Base-by-base conservation (phyloP, 2,113 vertebrate species). In the Mustela lutreola region DNA sequence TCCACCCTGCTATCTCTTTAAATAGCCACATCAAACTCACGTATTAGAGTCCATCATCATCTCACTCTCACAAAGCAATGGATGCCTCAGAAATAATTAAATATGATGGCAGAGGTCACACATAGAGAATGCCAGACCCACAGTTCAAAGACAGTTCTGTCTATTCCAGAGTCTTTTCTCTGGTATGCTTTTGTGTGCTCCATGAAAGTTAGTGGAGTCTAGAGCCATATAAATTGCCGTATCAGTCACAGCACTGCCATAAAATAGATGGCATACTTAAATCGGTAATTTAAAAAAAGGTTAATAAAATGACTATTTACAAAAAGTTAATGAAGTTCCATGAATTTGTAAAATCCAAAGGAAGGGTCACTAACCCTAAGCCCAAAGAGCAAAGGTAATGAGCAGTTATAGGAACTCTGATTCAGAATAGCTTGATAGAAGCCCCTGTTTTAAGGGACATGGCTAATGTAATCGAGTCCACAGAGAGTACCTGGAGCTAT, bases 231-330 rank as follows among this genome's bases (percentile, higher is more conserved):
- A 39, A 65, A 83, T 73, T 50, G 26, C 42, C 28, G 0, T 28
- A 82, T 86, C 39, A 70, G 33, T 90, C 85, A 88, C 18, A 75
- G 11, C 33, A 67, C 39, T 70, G 70, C n/a, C 70, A 42, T 84
- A 93, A 88, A 94, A 92, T 70, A 91, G 58, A 94, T 7, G 56
- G 39, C 24, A 70, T 39, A 65, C 7, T 91, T 88, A 62, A 93
- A 91, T 39, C 11, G 45, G 33, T 79, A 53, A 93, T 88, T 78
- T 42, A 19, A n/a, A 28, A 39, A 56, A 81, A 95, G 28, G 28
- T 91, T 96, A 95, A 89, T 95, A 84, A 91, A 97, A 33, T 28
- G 5, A 86, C n/a, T 82, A 62, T 65, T 93, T 95, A 31, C 15
- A 81, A 84, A 89, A n/a, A 11, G 91, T 70, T 95, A 94, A 95